A percentile compares a stretch with the other conserved stretches of the same genome.
Conservation (phyloP, 2,113 vertebrate genomes). For the Anhinga rufa region DNA sequence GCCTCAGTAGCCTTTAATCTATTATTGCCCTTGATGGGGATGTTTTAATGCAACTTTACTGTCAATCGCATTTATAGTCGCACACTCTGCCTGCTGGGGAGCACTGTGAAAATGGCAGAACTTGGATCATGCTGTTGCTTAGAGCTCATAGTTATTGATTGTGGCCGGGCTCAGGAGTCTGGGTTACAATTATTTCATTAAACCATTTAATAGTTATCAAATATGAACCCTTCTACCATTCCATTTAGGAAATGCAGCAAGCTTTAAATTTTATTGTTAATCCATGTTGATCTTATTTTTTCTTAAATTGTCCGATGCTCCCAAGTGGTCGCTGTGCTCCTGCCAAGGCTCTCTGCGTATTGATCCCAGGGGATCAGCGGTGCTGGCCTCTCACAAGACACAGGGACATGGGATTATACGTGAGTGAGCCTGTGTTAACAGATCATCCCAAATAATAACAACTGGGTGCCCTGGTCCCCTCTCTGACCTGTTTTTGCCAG, state of each 20-base stretch:
- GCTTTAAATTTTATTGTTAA: neutral
- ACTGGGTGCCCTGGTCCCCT: rapidly evolving
- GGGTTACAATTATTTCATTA: constrained; percentile 81
- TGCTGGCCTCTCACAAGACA: rapidly evolving
- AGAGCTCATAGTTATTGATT: constrained; percentile 70
- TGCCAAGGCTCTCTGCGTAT: neutral
- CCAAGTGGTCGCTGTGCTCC: neutral
- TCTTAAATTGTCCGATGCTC: neutral
- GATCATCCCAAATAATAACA: neutral
- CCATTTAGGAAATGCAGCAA: neutral
- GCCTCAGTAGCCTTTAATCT: constrained; percentile 88
- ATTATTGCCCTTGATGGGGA: constrained; percentile 82
- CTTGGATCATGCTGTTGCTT: constrained; percentile 25
- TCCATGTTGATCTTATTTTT: neutral
- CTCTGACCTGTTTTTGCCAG: neutral
- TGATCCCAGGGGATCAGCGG: neutral
- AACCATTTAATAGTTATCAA: constrained; percentile 76
- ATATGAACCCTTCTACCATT: constrained; percentile 65
- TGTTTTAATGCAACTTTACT: constrained; percentile 86
- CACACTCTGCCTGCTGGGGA: constrained; percentile 59
- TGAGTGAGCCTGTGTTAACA: neutral
- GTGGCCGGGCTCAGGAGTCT: constrained; percentile 48
- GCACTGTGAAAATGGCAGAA: constrained; percentile 59
- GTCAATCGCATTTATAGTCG: constrained; percentile 71
- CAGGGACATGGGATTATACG: rapidly evolving